Evolutionary conservation across 2,113 vertebrate genomes (phyloP), one percentile per base, ranked within the genome.

Genomic region (Ptyas mucosa): DNA sequence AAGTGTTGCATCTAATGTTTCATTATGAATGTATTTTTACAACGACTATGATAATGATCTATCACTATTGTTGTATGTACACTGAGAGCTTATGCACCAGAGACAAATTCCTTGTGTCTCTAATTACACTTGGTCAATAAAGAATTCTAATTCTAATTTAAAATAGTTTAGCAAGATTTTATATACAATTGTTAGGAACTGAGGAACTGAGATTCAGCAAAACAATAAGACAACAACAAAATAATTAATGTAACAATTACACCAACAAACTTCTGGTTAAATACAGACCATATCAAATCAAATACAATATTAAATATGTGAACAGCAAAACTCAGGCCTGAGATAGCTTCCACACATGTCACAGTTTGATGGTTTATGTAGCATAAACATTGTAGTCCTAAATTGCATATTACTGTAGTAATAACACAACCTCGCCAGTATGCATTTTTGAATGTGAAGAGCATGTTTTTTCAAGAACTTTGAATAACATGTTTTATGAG

Each of bases 401-500:
- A 43, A 91, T 29, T 11, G 75, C 91, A 29, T 94, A 90, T 90
- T 34, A 75, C 51, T 91, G 0, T 49, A 94, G 92, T 69, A 95
- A 0, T 89, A 93, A 90, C 51, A 21, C 69, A 57, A 92, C 51
- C 23, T 29, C 39, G 92, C 88, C 43, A 15, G 91, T 93, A 94
- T 24, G 85, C n/a, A 87, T 92, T 94, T 96, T 93, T 87, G 92
- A 93, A 52, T 9, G 94, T 88, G 94, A 94, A 92, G 86, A 34
- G 34, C 0, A 0, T 89, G 92, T 91, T 54, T 88, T 46, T 93
- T 96, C 94, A 95, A 81, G 90, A 95, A 92, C 91, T 95, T 88
- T 93, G 94, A 89, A 94, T 91, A 75, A 46, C 53, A 39, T 95
- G 34, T 81, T 95, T 96, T 94, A 93, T 97, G 95, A 95, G 93